Conservation (phyloP, 2,888 invertebrate species). For the Drosophila merina region DNA sequence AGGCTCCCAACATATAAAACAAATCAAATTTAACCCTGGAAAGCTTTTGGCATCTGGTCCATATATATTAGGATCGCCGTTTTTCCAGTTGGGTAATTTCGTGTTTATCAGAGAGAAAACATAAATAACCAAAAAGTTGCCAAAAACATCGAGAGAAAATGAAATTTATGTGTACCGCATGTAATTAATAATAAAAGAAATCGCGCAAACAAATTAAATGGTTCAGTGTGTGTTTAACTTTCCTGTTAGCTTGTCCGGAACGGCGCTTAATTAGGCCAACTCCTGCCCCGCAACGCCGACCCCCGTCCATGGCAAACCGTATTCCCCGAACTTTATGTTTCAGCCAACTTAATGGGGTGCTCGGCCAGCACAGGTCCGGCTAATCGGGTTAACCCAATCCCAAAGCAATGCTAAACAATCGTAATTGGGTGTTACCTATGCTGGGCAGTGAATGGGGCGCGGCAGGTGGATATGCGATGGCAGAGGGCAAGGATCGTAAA, state of each 20-base stretch:
- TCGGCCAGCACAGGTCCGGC: constrained; percentile 18
- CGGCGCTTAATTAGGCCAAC: constrained; percentile 54
- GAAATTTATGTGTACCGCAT: constrained; percentile 44
- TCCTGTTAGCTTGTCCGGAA: constrained; percentile 38
- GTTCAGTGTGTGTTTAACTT: constrained; percentile 29
- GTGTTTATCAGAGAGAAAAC: constrained; percentile 31
- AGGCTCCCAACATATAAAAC: constrained; percentile 14
- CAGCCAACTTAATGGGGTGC: constrained; percentile 37
- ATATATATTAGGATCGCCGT: constrained; percentile 27
- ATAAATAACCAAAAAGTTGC: constrained; percentile 41
- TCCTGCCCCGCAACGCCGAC: neutral
- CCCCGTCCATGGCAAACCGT: too few relatives aligned
- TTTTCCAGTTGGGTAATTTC: constrained; percentile 23
- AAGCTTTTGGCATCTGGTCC: constrained; percentile 15
- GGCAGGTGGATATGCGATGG: constrained; percentile 10
- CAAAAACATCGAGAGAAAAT: constrained; percentile 30
- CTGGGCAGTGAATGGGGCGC: neutral
- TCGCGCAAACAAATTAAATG: constrained; percentile 42
- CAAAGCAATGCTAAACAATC: constrained; percentile 42
- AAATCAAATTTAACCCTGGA: constrained; percentile 18
- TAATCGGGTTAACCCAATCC: constrained; percentile 43
- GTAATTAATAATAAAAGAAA: constrained; percentile 63
- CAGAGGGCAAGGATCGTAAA: constrained; percentile 37
- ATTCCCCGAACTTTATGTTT: constrained; percentile 27
- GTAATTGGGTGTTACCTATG: constrained; percentile 41